Evolutionary conservation across 2,888 invertebrate genomes (phyloP).

Genomic region (Himalopsyche japonica): DNA sequence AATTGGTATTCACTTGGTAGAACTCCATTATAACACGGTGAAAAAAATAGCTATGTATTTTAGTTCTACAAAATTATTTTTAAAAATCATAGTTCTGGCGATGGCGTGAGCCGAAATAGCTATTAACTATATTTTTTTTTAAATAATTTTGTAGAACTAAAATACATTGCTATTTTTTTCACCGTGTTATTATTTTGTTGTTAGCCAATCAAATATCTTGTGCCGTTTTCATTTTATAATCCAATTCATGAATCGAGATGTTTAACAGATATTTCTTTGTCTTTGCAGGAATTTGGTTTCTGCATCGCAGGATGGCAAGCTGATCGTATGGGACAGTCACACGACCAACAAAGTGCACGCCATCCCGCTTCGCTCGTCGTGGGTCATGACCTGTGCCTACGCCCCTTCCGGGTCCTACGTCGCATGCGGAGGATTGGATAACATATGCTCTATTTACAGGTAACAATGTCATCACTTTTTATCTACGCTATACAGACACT

Average conservation of each 20-base stretch:
- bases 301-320: conserved; percentile 99
- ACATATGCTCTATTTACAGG: conserved; percentile 98
- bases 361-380: conserved; percentile 98
- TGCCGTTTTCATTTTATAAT: too few relatives aligned
- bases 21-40: too few relatives aligned
- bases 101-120: too few relatives aligned
- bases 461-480: conserved; percentile 36
- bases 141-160: too few relatives aligned
- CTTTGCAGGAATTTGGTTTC: conserved; percentile 90
- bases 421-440: conserved; percentile 99
- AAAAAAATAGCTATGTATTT: too few relatives aligned
- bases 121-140: too few relatives aligned
- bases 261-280: not conserved
- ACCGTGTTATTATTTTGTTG: too few relatives aligned
- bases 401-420: conserved; percentile 99
- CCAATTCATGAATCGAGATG: not conserved
- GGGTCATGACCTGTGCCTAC: conserved; percentile 99
- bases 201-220: too few relatives aligned
- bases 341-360: conserved; percentile 99
- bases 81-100: too few relatives aligned
- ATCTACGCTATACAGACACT: not conserved
- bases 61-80: too few relatives aligned
- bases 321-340: conserved; percentile 99
- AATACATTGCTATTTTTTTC: too few relatives aligned
- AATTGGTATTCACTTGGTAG: too few relatives aligned